Percentiles rank a stretch among this genome's conserved stretches.
These are phyloP conservation scores for Pristionchus mayeri DNA, from an alignment of 2,888 invertebrate genomes.

Conservation along the genomic window DNA sequence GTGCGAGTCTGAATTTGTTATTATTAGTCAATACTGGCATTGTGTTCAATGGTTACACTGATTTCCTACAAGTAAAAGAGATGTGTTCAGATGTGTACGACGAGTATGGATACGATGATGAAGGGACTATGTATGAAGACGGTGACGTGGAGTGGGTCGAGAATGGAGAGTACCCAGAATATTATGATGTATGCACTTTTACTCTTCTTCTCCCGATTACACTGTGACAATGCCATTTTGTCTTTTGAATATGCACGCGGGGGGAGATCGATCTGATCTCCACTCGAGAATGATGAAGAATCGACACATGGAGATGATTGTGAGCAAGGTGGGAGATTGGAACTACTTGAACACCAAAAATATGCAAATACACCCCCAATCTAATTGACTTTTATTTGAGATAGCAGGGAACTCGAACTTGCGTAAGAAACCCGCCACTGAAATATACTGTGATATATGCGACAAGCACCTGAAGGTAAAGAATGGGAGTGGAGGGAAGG, in stretches of 20 bases:
- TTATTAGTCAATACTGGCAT: no score
- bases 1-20: no score
- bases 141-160: conserved; percentile 35
- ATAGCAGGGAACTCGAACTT: background rate
- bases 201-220: no score
- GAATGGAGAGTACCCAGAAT: no score
- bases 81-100: no score
- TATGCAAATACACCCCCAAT: no score
- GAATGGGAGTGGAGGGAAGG: background rate
- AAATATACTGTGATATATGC: conserved; percentile 53
- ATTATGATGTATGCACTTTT: background rate
- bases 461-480: conserved; percentile 53
- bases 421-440: conserved; percentile 39
- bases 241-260: background rate
- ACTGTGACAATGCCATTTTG: no score
- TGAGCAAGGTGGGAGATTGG: conserved; percentile 31
- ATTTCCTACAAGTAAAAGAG: no score
- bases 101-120: no score
- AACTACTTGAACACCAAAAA: no score
- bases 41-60: no score
- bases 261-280: background rate
- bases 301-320: conserved; percentile 51
- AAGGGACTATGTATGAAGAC: conserved; percentile 58
- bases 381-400: background rate
- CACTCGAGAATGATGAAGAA: conserved; percentile 49